phyloP scores from a whole-genome alignment of 2,888 invertebrate genomes.

The Biston betularia region DNA sequence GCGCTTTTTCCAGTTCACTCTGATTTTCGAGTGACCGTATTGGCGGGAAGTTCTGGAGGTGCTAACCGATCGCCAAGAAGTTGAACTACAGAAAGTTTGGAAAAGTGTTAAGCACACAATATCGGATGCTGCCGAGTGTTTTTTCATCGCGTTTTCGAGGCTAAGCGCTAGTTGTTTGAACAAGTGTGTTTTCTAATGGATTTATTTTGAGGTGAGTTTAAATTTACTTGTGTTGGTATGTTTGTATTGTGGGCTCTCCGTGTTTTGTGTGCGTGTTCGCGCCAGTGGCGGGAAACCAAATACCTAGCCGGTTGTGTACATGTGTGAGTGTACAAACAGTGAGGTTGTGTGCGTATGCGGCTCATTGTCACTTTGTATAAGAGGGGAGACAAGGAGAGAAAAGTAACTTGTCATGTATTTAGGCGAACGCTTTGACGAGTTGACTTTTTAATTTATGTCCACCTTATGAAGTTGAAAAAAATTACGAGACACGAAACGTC shows the following conservation, averaged over 20 bases:
- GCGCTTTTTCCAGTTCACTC: conserved; percentile 54
- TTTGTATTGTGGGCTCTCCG: conserved; percentile 84
- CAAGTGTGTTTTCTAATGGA: conserved; percentile 87
- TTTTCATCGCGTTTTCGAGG: conserved; percentile 86
- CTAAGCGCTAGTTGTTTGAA: conserved; percentile 86
- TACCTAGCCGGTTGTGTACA: conserved; percentile 75
- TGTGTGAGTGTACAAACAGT: conserved; percentile 82
- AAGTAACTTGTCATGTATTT: conserved; percentile 84
- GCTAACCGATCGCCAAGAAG: conserved; percentile 49
- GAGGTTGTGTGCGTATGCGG: conserved; percentile 71
- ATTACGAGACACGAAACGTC: conserved; percentile 51
- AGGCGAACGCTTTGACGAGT: conserved; percentile 83
- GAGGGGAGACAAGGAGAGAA: conserved; percentile 81
- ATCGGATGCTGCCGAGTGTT: conserved; percentile 80
- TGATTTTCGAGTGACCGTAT: conserved; percentile 59
- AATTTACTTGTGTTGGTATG: conserved; percentile 84
- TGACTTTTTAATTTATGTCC: conserved; percentile 81
- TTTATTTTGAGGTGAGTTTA: conserved; percentile 87
- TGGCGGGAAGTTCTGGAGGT: conserved; percentile 70
- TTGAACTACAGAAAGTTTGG: conserved; percentile 77
- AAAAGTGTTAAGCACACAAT: conserved; percentile 80
- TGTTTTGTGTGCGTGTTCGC: conserved; percentile 84
- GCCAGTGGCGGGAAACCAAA: conserved; percentile 85
- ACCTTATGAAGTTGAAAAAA: conserved; percentile 62
- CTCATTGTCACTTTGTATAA: conserved; percentile 84